Base-by-base conservation (phyloP, 2,797 vertebrate species). In the Sebastes taczanowskii region DNA sequence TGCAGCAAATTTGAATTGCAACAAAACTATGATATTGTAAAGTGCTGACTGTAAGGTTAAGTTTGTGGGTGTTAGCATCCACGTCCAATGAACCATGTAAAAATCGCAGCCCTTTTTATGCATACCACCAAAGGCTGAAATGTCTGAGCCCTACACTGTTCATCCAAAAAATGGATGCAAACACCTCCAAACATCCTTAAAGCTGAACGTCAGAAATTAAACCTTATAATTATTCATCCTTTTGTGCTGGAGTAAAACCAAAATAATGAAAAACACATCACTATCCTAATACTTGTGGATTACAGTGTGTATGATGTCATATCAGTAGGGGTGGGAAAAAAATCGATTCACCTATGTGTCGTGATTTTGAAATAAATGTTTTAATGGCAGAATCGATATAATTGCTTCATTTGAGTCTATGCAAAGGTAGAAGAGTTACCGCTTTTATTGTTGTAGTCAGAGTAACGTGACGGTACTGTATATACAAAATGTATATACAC, bases 1-100 rank as follows among this genome's bases (percentile, higher is more conserved):
- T 53, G 29, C 13, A n/a, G 25, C 25, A 63, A 23, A 52, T 58
- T 61, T 23, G 46, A 68, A 70, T 29, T 53, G 3, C 38, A 68
- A 22, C 1, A 58, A 25, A 60, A 27, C 34, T 8, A 3, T n/a
- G 16, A 30, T 20, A 61, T 34, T 20, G 18, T 13, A 49, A 74
- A 83, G 35, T 77, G 71, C 81, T 78, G 78, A 74, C 55, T 75
- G 30, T 1, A 5, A 23, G 25, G 18, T 67, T 77, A 49, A 55
- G 25, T 49, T 71, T 77, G 55, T 71, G 20, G 6, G 61, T 42
- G 73, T 83, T 68, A 72, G 38, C 61, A 29, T 73, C 52, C 53
- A 18, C 10, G 30, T 67, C 52, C 7, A 1, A 30, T 63, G 64
- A 70, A 72, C 61, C 13, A 3, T 64, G 56, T 59, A 11, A 52